phyloP scores from a whole-genome alignment of 2,888 invertebrate genomes.

The Cataglyphis rosenhaueri region DNA sequence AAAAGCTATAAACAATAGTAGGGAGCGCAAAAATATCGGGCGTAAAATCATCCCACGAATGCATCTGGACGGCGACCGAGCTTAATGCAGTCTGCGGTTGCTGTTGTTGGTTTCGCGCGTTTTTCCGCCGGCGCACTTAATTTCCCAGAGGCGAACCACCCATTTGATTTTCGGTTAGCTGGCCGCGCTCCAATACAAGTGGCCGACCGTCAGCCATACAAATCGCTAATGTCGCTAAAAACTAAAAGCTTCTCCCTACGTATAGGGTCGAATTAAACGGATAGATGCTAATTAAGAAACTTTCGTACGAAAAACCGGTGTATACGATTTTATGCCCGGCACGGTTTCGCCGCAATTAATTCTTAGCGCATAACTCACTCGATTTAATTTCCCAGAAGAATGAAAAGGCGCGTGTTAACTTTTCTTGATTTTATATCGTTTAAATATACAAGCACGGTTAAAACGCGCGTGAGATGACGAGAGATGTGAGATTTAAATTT shows the following conservation, averaged over 20 bases:
- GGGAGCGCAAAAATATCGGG: conserved; percentile 1
- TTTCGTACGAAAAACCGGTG: background rate
- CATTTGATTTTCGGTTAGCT: conserved; percentile 59
- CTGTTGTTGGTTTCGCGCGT: conserved; percentile 60
- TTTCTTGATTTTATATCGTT: conserved; percentile 19
- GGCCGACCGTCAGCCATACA: conserved; percentile 53
- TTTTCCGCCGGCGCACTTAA: conserved; percentile 66
- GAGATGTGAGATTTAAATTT: background rate
- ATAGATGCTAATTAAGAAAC: conserved; percentile 35
- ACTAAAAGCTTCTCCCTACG: conserved; percentile 50
- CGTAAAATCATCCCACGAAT: conserved; percentile 10
- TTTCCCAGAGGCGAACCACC: conserved; percentile 69
- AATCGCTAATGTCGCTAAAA: conserved; percentile 62
- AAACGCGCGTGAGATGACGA: background rate
- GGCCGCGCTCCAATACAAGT: conserved; percentile 63
- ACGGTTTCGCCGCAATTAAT: conserved; percentile 30
- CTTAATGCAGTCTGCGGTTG: conserved; percentile 57
- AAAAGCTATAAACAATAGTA: background rate
- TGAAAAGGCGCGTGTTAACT: conserved; percentile 2
- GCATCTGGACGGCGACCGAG: background rate
- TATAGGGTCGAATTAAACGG: conserved; percentile 21
- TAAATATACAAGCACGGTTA: background rate
- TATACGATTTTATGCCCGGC: background rate
- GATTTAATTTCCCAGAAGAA: conserved; percentile 20
- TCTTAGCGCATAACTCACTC: background rate